Evolutionary conservation across 2,888 invertebrate genomes (phyloP), one percentile per base, ranked within the genome.

Genomic region (Caenorhabditis afra): DNA sequence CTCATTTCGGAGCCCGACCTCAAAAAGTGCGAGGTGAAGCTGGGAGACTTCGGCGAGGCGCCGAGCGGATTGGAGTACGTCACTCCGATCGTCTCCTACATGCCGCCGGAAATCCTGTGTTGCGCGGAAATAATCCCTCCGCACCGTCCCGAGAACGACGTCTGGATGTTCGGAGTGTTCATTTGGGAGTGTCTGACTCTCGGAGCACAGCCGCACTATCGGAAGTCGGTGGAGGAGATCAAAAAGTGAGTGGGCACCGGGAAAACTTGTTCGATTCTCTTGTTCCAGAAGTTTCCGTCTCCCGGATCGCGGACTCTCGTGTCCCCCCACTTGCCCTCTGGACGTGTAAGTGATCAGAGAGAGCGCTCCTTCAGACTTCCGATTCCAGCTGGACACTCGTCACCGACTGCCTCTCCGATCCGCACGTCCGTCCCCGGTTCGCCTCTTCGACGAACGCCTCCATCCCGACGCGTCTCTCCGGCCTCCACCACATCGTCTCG

Each of bases 131-230:
- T 74, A 35, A 52, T 70, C 8, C 78, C 87, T 12, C 84, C 79
- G 18, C 89, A 89, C 71, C 81, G 87, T 8, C 82, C 87, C 3
- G 89, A 89, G 65, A 85, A 86, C 50, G 89, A 89, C 74, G 86
- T 88, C 14, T 89, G 89, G 87, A 88, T 88, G 88, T 87, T 88
- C 47, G 88, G 88, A 37, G 87, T 88, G 3, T 81, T 88, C 8
- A 76, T 81, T 20, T 89, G 88, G 89, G 87, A 89, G 62, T 89
- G 88, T 59, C 84, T 87, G 53, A 88, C 88, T 1, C 76, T 88
- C 4, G 87, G 88, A n/a, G 86, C 86, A n/a, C 83, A 85, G 16
- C 87, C 87, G 11, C 89, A 89, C 73, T 89, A 80, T 67, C 85
- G 87, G 79, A 78, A 86, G 23, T 83, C 85, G 0, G 79, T 86